Conservation (phyloP, 2,797 vertebrate species). For the Phyllotis vaccarum region DNA sequence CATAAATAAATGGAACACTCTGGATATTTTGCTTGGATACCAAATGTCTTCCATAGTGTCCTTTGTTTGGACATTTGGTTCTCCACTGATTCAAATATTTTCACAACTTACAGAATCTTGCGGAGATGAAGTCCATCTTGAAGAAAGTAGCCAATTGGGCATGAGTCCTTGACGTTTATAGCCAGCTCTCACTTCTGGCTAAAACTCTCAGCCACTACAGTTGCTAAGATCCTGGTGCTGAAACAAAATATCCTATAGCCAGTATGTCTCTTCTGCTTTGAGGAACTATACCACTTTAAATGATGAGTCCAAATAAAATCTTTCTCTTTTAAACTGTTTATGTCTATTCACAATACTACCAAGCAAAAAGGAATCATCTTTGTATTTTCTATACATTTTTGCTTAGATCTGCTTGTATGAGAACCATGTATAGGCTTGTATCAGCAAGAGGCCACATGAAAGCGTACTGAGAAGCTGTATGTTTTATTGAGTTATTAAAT, state of each 20-base stretch:
- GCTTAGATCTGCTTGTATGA: neutral
- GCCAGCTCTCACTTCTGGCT: neutral
- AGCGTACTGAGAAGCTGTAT: neutral
- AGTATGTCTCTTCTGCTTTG: neutral
- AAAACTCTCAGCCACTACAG: neutral
- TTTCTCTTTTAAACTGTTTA: neutral
- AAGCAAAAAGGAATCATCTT: neutral
- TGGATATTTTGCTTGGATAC: neutral
- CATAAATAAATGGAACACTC: neutral
- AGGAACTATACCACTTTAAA: neutral
- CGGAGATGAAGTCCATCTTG: neutral
- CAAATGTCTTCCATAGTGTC: neutral
- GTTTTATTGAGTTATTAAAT: neutral
- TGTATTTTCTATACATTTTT: neutral
- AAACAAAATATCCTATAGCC: neutral
- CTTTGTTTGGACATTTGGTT: neutral
- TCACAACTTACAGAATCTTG: neutral
- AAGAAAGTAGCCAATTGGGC: neutral
- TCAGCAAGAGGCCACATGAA: neutral
- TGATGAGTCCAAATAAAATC: neutral
- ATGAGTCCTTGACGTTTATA: neutral
- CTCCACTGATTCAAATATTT: too few relatives aligned
- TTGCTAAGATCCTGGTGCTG: neutral
- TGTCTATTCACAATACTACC: neutral
- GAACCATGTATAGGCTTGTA: rapidly evolving